phyloP scores from a whole-genome alignment of 1,140 invertebrate genomes.

The Eufriesea mexicana region DNA sequence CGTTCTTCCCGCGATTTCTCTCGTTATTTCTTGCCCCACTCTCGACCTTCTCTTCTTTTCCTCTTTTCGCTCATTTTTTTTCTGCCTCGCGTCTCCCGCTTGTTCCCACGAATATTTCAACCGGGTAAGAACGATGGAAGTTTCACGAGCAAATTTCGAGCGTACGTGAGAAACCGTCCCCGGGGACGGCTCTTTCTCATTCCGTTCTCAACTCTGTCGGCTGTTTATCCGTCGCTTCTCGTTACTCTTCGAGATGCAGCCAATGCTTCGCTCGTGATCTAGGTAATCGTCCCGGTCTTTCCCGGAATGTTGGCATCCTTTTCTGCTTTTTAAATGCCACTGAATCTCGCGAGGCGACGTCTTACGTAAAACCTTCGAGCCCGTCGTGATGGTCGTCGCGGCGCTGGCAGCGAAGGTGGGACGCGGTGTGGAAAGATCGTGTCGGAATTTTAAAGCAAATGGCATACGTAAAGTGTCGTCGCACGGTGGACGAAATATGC shows the following conservation, averaged over 20 bases:
- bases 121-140: neutral
- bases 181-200: too few species aligned
- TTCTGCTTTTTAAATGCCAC: conserved; percentile 37
- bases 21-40: neutral
- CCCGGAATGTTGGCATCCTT: conserved; percentile 2
- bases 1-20: neutral
- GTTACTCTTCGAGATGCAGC: conserved; percentile 32
- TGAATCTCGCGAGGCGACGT: neutral
- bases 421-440: neutral
- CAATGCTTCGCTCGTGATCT: neutral
- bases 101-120: neutral
- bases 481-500: neutral
- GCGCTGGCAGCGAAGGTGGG: too few species aligned
- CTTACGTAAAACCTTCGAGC: conserved; percentile 26
- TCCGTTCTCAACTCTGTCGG: neutral
- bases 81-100: neutral
- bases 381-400: too few species aligned
- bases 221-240: conserved; percentile 31
- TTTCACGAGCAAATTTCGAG: neutral
- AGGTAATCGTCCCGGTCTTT: conserved; percentile 17
- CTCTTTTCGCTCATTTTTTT: neutral
- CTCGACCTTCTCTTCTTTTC: neutral
- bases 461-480: neutral
- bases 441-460: neutral
- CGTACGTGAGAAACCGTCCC: neutral